Base-by-base conservation (phyloP, 2,797 vertebrate species). In the Nyctalus aviator region DNA sequence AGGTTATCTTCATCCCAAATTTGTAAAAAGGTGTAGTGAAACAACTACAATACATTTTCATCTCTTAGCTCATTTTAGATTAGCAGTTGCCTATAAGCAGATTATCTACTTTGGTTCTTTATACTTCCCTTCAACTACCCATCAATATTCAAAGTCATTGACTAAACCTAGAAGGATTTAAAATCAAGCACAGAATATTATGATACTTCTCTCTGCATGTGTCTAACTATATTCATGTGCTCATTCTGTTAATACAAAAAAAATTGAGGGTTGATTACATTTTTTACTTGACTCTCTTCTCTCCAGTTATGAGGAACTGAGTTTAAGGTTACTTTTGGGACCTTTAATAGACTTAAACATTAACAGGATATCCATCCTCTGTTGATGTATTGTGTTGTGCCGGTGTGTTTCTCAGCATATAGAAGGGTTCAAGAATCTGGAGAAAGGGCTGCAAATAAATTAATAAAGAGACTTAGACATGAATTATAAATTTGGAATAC, bases 321-420 rank as follows among this genome's bases (percentile, higher is more conserved):
- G 73, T 94, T 91, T 93, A 84, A 48, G 89, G 77, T 91, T 94
- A 82, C 12, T 83, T 88, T 73, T 44, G 79, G 35, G 32, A 62
- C 76, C 71, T 91, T 95, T 35, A 48, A 27, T 90, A 62, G 32
- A 83, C 15, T 59, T 66, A 84, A 87, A 78, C 18, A 21, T 88
- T 88, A 76, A 68, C 27, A 23, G 46, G 18, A n/a, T 3, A 75
- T 68, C 83, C 69, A 27, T 32, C 25, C 46, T 87, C 32, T 72
- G 37, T 50, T 30, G 5, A 4, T 78, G 2, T 84, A 2, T 62
- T 15, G 7, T 76, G n/a, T 86, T 59, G 48, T 55, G 53, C 53
- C 7, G 53, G 53, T 20, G 21, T 23, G 53, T 55, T 55, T 55
- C 53, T 55, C 53, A 55, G 53, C 53, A 23, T 55, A 3, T 55